phyloP scores from a whole-genome alignment of 1,140 invertebrate genomes.

The Micrasema minimum region DNA sequence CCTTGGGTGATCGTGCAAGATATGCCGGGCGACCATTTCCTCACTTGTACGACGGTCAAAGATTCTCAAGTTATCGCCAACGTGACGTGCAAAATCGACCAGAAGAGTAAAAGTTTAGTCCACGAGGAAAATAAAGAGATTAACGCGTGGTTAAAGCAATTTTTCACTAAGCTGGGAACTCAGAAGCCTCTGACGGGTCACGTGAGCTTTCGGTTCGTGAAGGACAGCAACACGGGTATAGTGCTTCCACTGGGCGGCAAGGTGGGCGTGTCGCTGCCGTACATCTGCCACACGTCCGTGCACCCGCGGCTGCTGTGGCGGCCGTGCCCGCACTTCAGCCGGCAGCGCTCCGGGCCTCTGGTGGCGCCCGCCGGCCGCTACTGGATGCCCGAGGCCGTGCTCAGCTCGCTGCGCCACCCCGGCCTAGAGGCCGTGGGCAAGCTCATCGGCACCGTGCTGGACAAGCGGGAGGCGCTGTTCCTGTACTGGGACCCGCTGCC shows the following conservation, averaged over 20 bases:
- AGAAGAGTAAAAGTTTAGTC: slow-evolving; percentile 73
- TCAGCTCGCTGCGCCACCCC: slow-evolving; percentile 63
- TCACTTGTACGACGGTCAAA: slow-evolving; percentile 84
- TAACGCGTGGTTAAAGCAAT: slow-evolving; percentile 76
- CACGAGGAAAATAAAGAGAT: slow-evolving; percentile 76
- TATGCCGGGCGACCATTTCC: slow-evolving; percentile 76
- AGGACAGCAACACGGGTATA: slow-evolving; percentile 62
- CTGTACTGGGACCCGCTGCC: slow-evolving; percentile 85
- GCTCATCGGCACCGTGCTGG: slow-evolving; percentile 74
- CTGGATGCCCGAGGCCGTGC: slow-evolving; percentile 66
- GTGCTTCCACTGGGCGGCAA: slow-evolving; percentile 74
- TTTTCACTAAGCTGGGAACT: slow-evolving; percentile 72
- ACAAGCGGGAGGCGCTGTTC: slow-evolving; percentile 80
- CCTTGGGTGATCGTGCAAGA: slow-evolving; percentile 82
- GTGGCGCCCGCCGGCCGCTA: slow-evolving; percentile 63
- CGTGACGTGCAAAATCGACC: slow-evolving; percentile 78
- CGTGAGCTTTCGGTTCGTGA: slow-evolving; percentile 71
- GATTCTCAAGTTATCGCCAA: slow-evolving; percentile 80
- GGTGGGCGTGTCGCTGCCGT: slow-evolving; percentile 80
- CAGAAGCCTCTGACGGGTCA: slow-evolving; percentile 76
- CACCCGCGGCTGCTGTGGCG: slow-evolving; percentile 73
- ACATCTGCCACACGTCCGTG: slow-evolving; percentile 77
- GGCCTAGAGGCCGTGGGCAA: slow-evolving; percentile 66
- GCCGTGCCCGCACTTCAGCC: slow-evolving; percentile 70
- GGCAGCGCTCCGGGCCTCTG: slow-evolving; percentile 66